Base-by-base conservation (phyloP, 2,113 vertebrate species). In the Thamnophis sirtalis region DNA sequence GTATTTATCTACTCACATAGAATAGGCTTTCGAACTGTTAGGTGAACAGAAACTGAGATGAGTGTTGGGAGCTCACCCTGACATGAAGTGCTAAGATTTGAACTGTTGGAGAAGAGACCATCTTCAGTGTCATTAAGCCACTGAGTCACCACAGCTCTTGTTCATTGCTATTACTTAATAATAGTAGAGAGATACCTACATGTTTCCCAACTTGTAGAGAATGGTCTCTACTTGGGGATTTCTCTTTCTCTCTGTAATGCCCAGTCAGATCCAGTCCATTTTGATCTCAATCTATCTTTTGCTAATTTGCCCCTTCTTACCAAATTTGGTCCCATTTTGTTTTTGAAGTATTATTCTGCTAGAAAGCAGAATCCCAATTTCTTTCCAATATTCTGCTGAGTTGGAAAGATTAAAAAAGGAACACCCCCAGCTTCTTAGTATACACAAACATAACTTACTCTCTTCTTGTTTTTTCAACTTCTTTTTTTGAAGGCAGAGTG, bases 401-500 rank as follows among this genome's bases (percentile, higher is more conserved):
- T 80, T 80, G 73, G 33, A 80, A 80, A 80, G 6, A 43, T 43
- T 15, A 5, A 80, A 80, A 9, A 60, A 3, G 50, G 49, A 49
- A 22, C 50, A 3, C 1, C 21, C 9, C 9, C 84, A 24, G 0
- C 43, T 33, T 22, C 43, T 60, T 33, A 56, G 43, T 58, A 85
- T 51, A 68, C 17, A 60, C 73, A 92, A 86, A 49, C 92, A 1
- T 48, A 86, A 98, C 99, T 99, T 97, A 99, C 99, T 99, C 98
- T 97, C 98, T 95, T 73, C 99, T 97, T 28, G 98, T 94, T 90
- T 98, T 99, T 94, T 99, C 99, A 94, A 99, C 99, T 94, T 99
- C 98, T 93, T 97, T 97, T 96, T 99, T 99, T 28, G 99, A 99
- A 10, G 99, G 99, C 49, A 99, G 97, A 60, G 98, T 99, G 89